Evolutionary conservation across 2,797 vertebrate genomes (phyloP).

Genomic region (Tragopan temminckii): DNA sequence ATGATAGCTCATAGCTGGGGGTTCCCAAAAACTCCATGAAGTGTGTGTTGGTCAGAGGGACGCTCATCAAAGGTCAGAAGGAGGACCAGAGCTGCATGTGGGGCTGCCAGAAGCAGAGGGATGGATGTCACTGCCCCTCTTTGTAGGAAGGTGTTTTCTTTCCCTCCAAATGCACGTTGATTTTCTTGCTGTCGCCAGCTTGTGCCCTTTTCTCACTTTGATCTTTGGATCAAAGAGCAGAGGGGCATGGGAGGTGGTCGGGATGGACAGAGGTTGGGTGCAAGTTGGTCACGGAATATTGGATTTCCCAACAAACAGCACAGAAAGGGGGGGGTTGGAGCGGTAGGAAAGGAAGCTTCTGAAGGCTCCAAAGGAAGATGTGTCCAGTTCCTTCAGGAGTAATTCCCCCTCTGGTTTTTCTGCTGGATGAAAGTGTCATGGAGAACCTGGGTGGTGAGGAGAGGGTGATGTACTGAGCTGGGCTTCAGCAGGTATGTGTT

Average conservation of each 20-base stretch:
- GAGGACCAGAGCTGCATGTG: background rate
- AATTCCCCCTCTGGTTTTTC: background rate
- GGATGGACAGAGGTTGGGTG: background rate
- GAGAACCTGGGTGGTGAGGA: background rate
- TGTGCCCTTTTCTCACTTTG: constrained; percentile 11
- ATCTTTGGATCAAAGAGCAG: constrained; percentile 31
- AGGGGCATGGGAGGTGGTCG: background rate
- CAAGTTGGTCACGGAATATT: background rate
- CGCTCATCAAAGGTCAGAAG: background rate
- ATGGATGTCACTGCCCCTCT: background rate
- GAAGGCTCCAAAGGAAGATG: background rate
- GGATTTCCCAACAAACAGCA: background rate
- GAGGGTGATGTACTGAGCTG: too few species aligned
- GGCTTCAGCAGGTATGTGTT: background rate
- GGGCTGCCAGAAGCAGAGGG: background rate
- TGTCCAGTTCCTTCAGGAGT: background rate
- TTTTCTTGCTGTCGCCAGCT: background rate
- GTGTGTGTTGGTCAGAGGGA: background rate
- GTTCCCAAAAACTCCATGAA: background rate
- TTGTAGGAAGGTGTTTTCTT: background rate
- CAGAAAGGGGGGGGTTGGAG: background rate
- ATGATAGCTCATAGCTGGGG: fast-evolving
- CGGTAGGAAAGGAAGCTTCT: background rate
- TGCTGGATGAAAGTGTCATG: background rate
- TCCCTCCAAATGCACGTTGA: background rate